Evolutionary conservation across 2,113 vertebrate species (phyloP), one percentile per base, ranked within the genome.

Genomic region (Eleginops maclovinus): DNA sequence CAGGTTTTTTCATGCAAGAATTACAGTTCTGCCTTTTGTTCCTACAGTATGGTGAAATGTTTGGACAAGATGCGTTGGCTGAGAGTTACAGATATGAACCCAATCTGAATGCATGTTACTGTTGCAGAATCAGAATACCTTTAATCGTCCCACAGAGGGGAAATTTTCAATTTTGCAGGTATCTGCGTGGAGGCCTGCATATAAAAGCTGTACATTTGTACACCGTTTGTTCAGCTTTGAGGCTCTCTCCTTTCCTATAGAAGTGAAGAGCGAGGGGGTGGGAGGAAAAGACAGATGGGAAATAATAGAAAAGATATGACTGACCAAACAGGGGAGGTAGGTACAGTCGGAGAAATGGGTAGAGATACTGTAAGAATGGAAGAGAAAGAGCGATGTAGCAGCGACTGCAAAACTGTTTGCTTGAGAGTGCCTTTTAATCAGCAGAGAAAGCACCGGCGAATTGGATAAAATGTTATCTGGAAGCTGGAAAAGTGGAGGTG

Each of bases 361-460:
- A 72, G 63, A 82, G 73, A 66, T 72, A 71, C 47, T 72, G 49
- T 28, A n/a, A 17, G 64, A 65, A 61, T 72, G 53, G n/a, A 26
- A 14, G 44, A 78, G 79, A 51, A 26, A 77, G 79, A 64, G 67
- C 22, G 28, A 26, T 15, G 71, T 21, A 55, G 63, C 55, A 56
- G 56, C 7, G 40, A 71, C 68, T 74, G 78, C 75, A 85, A 60
- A 77, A 66, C 62, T 59, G 67, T 81, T 81, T 84, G 77, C 81
- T 65, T 51, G 75, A 88, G 79, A 92, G 89, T 89, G 88, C 69
- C 85, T 91, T 94, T 92, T 94, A 93, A 92, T 93, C 90, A 93
- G 88, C 70, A 62, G 56, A 83, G 80, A 88, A 90, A 90, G 89
- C 83, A 83, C 72, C 0, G 11, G 56, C 64, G 79, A 92, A 93